Evolutionary conservation across 2,888 invertebrate species (phyloP), one percentile per base, ranked within the genome.

Genomic region (Tetanocera ferruginea): DNA sequence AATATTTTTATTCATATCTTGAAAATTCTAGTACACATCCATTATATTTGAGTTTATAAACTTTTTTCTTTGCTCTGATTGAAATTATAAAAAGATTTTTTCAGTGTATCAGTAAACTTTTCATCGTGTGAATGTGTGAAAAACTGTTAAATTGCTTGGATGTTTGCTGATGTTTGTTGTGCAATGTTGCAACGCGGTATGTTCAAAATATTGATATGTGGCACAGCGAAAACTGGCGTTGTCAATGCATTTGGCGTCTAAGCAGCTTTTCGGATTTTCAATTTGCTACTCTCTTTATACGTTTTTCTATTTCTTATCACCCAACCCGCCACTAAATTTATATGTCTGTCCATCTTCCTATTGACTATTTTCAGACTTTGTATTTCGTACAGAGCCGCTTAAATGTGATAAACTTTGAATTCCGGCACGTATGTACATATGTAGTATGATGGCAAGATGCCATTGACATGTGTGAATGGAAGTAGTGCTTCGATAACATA

Each of bases 221-320:
- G 34, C 52, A 43, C 67, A 37, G 31, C 34, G 51, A 19, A 55
- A 19, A 52, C 34, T 25, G 67, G 19, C 19, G 34, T 52, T 34
- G 52, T 49, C 75, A 55, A 43, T 76, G 76, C 60, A 69, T 25
- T 60, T 69, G 37, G 76, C 60, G 19, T 55, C 60, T 69, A 57
- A 69, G 43, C 76, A 76, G 67, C 76, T 67, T 76, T 76, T 49
- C 57, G 31, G 52, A 23, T 25, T 28, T 23, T 9, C 73, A 34
- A 28, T 52, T 28, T 9, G 6, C 43, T 14, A 52, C 14, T n/a
- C 52, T 57, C 6, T 28, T 60, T 72, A 19, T 55, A 31, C 0
- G 1, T 19, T 34, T 71, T 31, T 28, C 19, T n/a, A 4, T 49
- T 51, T 25, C 49, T n/a, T 5, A 19, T 6, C 23, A 69, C 17